A percentile compares a stretch with the other conserved stretches of the same genome.
phyloP scores from a whole-genome alignment of 2,797 vertebrate species.

The Gastrophryne carolinensis region DNA sequence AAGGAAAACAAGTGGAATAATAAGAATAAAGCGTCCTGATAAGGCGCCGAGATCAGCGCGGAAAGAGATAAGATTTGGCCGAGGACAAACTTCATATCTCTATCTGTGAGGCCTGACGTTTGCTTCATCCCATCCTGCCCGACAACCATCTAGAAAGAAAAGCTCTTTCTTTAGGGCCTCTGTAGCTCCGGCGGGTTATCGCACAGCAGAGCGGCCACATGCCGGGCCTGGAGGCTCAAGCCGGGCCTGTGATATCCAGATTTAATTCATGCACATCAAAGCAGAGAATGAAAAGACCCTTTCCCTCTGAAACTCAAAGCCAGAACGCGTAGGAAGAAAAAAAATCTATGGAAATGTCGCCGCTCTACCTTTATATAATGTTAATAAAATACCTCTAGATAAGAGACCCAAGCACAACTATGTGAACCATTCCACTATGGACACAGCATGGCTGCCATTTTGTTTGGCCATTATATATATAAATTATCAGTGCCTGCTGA shows the following conservation, averaged over 20 bases:
- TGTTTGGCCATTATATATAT: no score
- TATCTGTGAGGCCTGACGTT: neutral
- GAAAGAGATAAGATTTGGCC: constrained; percentile 38
- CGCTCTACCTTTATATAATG: neutral
- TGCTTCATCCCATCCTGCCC: constrained; percentile 9
- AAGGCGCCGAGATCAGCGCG: constrained; percentile 12
- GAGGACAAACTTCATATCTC: constrained; percentile 14
- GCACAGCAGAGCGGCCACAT: neutral
- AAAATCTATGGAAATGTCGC: neutral
- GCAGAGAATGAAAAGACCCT: neutral
- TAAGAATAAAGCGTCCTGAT: constrained; percentile 1
- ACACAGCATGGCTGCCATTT: no score
- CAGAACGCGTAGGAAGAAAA: neutral
- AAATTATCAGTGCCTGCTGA: no score
- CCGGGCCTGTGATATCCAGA: neutral
- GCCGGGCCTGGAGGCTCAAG: neutral
- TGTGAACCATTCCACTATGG: no score
- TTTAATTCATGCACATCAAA: constrained; percentile 4
- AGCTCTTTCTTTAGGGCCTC: constrained; percentile 14
- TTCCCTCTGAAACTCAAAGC: neutral
- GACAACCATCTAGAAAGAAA: neutral
- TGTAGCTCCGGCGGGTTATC: constrained; percentile 20
- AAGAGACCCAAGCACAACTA: no score
- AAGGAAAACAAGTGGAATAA: constrained; percentile 16
- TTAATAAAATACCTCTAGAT: neutral